Evolutionary conservation across 2,888 invertebrate species (phyloP).

Genomic region (Chloroclysta siterata): DNA sequence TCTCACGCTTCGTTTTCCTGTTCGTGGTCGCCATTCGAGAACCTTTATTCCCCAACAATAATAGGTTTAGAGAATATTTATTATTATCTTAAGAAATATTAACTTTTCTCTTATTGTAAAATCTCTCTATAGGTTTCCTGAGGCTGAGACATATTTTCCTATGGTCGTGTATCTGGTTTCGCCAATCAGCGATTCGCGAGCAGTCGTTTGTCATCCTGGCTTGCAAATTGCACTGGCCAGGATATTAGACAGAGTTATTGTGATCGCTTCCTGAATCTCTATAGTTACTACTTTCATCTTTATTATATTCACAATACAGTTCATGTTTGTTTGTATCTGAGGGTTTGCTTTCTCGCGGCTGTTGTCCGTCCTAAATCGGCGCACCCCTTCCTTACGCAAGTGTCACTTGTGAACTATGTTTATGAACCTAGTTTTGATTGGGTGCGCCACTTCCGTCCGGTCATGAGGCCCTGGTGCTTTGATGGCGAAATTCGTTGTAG

Average conservation of each 20-base stretch:
- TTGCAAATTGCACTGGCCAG: conserved; percentile 23
- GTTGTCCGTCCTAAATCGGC: conserved; percentile 44
- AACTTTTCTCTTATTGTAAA: not conserved
- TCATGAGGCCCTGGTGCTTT: conserved; percentile 37
- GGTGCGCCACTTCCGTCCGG: conserved; percentile 50
- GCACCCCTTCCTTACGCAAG: conserved; percentile 56
- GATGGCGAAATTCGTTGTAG: conserved; percentile 26
- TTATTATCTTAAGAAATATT: no score
- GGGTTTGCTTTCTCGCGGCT: conserved; percentile 46
- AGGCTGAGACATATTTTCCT: not conserved
- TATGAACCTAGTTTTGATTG: conserved; percentile 43
- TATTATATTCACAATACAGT: conserved; percentile 19
- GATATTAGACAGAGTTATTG: conserved; percentile 22
- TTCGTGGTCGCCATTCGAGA: no score
- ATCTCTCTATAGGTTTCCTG: not conserved
- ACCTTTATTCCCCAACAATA: no score
- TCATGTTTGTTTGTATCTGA: conserved; percentile 19
- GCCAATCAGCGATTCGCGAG: not conserved
- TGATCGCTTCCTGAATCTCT: conserved; percentile 21
- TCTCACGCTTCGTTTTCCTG: no score
- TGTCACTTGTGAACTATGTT: conserved; percentile 48
- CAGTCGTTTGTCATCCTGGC: conserved; percentile 9
- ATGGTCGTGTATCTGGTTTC: not conserved
- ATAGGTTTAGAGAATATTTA: not conserved
- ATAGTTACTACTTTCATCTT: conserved; percentile 1